Evolutionary conservation across 53 echinoderm and acorn worm genomes (phyloP), one percentile per base, ranked within the genome.

Genomic region (Temnopleurus reevesii): DNA sequence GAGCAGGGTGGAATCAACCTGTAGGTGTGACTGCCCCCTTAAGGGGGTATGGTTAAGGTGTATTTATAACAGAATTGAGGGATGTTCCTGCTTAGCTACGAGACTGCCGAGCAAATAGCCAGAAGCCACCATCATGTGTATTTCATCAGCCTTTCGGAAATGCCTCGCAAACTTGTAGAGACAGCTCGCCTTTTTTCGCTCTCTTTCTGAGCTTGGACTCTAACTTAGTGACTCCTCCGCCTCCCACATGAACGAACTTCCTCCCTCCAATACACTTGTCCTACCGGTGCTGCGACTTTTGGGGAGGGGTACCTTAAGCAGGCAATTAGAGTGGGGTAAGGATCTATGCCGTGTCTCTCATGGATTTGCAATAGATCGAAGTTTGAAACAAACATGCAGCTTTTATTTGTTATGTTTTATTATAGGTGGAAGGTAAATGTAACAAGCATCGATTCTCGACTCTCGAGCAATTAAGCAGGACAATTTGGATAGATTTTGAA

Each of bases 101-200:
- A 46, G 79, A 79, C 79, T 79, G 46, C 19, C 80, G 47, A 46
- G 26, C 80, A 47, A 47, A 80, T 80, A 80, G 77, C 80, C 80
- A 21, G 47, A 36, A 83, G 83, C 57, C 83, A 27, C 30, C 56
- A 38, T 30, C 79, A 28, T 49, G 79, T 60, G 86, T 57, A 18
- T 85, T 51, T 87, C 88, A 87, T 66, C 88, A 47, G 26, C 26
- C 41, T 33, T 28, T 87, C 88, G 88, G 88, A 87, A 87, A 87
- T 87, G 23, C 66, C 86, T 87, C 66, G 88, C 71, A 87, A 87
- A 87, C 88, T 66, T 87, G 88, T 87, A 87, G 45, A 87, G 66
- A 87, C 86, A 85, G 59, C 46, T 59, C 86, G 24, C 41, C 46
- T 41, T 71, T 41, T 41, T 47, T 23, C 46, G 38, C 86, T 46